Percentiles rank a stretch among this genome's conserved stretches.
Evolutionary conservation across 1,140 invertebrate species (phyloP).

Genomic region (Formica exsecta): DNA sequence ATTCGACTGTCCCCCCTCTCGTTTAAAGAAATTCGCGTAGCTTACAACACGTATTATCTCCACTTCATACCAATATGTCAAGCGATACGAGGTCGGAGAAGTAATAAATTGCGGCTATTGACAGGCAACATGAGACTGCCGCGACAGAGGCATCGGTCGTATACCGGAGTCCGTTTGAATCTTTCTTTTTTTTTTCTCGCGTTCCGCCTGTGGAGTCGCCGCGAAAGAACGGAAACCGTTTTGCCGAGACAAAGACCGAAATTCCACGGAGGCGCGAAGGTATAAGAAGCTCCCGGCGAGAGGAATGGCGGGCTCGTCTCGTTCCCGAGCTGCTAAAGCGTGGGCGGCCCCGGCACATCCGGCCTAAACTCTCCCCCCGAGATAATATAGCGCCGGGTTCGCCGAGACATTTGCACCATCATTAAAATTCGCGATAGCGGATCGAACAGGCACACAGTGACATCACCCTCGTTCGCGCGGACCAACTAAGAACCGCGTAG

Average conservation of each 20-base stretch:
- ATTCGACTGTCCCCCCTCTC: not conserved
- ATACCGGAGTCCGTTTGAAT: conserved; percentile 45
- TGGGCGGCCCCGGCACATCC: conserved; percentile 85
- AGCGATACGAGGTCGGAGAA: conserved; percentile 27
- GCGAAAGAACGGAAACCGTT: conserved; percentile 38
- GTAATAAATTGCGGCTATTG: conserved; percentile 61
- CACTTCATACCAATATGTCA: conserved; percentile 46
- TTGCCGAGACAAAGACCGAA: conserved; percentile 69
- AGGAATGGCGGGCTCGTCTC: conserved; percentile 51
- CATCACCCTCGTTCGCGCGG: conserved; percentile 85
- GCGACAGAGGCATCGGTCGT: conserved; percentile 32
- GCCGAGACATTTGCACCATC: conserved; percentile 86
- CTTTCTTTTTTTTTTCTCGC: not conserved
- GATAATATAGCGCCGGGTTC: conserved; percentile 86
- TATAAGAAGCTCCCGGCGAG: conserved; percentile 36
- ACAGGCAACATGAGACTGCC: conserved; percentile 61
- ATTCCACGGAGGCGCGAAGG: conserved; percentile 63
- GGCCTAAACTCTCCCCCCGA: conserved; percentile 82
- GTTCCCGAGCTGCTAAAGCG: conserved; percentile 72
- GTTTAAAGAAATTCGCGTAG: not conserved
- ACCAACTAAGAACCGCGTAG: conserved; percentile 84
- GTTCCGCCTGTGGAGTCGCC: conserved; percentile 27
- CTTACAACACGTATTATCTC: conserved; percentile 24
- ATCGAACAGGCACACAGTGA: conserved; percentile 86
- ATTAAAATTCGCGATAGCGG: conserved; percentile 87